Evolutionary conservation across 2,797 vertebrate genomes (phyloP), one percentile per base, ranked within the genome.

Genomic region (Rhabdomys pumilio): DNA sequence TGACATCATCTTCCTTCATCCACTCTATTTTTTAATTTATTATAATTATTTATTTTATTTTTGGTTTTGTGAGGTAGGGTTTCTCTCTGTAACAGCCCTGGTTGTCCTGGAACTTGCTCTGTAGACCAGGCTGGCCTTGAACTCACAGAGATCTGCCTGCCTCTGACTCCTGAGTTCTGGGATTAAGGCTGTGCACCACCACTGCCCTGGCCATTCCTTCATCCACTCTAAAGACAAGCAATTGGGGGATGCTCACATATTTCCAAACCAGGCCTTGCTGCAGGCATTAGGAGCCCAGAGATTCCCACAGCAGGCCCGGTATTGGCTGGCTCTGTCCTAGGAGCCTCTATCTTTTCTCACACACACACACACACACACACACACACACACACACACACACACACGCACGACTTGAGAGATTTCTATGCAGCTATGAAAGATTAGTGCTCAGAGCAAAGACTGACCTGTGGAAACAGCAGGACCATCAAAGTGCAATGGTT

Each of bases 211-310:
- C 31, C 65, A 34, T 87, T 95, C 73, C 14, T 94, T 94, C 87
- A 88, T 95, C 69, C 4, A 59, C 41, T 95, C 19, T 91, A 59
- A 90, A 91, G 72, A 73, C 50, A 89, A 67, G 31, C 59, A 96
- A 20, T 93, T 89, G 63, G 29, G 34, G 19, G 38, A 75, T 91
- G 13, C 31, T 92, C 24, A 75, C 67, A 96, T 89, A 80, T 75
- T 96, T n/a, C 38, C 53, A 20, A 93, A 44, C 75, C 38, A 86
- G 34, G 15, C 76, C n/a, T 57, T 93, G 55, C 77, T 41, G 38
- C 73, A 59, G 13, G 47, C 41, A 2, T 87, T 22, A 92, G 57
- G 63, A 92, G 50, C 72, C 55, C 81, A 90, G 61, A 90, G 57
- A 95, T 75, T 57, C 50, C 73, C 50, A 67, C 34, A 88, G 38